Evolutionary conservation across 2,113 vertebrate species (phyloP).

Genomic region (Danionella cerebrum): DNA sequence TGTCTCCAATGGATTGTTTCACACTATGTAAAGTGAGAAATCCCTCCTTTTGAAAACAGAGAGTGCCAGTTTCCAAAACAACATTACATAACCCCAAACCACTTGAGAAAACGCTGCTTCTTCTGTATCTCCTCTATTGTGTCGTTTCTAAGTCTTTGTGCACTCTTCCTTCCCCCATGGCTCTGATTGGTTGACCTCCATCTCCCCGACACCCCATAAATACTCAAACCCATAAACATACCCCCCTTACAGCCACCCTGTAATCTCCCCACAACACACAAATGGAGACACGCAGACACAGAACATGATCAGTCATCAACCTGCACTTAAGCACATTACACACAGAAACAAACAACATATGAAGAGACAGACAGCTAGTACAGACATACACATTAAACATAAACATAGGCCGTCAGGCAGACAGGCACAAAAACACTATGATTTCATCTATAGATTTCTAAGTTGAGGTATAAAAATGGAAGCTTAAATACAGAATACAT

Average conservation of each 20-base stretch:
- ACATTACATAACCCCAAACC: background rate
- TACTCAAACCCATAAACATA: conserved; percentile 27
- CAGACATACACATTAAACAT: too few species aligned
- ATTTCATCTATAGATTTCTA: background rate
- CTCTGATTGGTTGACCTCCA: conserved; percentile 14
- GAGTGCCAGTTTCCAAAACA: background rate
- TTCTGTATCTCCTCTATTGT: too few species aligned
- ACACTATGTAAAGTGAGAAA: too few species aligned
- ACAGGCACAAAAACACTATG: conserved; percentile 2
- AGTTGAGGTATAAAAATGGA: background rate
- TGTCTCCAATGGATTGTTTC: too few species aligned
- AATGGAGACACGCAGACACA: conserved; percentile 25
- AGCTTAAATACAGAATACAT: background rate
- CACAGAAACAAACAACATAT: too few species aligned
- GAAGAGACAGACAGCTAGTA: too few species aligned
- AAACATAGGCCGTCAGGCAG: too few species aligned
- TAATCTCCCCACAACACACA: conserved; percentile 46
- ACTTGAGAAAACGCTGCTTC: too few species aligned
- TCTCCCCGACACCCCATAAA: conserved; percentile 26
- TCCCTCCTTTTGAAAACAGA: too few species aligned
- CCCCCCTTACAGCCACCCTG: background rate
- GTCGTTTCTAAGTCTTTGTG: background rate
- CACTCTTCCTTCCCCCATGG: conserved; percentile 13
- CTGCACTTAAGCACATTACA: conserved; percentile 27
- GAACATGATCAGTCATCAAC: conserved; percentile 10